A percentile compares a stretch with the other conserved stretches of the same genome.
These are phyloP conservation scores for Sylvietta virens DNA, from an alignment of 2,113 vertebrate genomes.

Conservation along the genomic window DNA sequence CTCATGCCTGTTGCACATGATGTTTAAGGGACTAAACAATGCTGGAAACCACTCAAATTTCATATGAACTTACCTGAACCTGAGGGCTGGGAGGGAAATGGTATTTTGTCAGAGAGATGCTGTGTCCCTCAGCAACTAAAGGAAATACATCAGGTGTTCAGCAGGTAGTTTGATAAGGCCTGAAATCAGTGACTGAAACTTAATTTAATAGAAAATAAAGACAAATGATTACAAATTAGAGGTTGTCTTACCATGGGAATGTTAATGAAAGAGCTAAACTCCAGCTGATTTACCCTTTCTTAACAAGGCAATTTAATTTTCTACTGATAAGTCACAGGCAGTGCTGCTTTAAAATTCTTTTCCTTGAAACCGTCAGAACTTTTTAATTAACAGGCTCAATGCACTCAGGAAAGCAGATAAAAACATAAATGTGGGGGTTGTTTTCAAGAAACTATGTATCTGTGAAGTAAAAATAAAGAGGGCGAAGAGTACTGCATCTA, in stretches of 20 bases:
- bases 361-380: background rate
- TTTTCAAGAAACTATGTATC: background rate
- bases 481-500: background rate
- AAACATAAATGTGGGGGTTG: background rate
- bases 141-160: background rate
- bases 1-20: background rate
- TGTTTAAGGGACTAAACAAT: background rate
- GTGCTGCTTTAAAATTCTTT: background rate
- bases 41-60: background rate
- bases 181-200: background rate
- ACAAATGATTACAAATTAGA: background rate
- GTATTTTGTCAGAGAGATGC: background rate
- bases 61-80: background rate
- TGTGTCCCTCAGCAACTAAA: background rate
- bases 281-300: background rate
- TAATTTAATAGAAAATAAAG: constrained; percentile 27
- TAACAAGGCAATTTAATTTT: constrained; percentile 3
- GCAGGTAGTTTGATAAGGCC: background rate
- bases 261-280: background rate
- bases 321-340: background rate
- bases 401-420: background rate
- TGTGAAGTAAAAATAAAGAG: background rate
- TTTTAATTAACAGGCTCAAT: background rate
- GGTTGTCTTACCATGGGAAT: background rate
- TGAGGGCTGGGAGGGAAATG: rapidly evolving